Evolutionary conservation across 2,797 vertebrate genomes (phyloP).

Genomic region (Taenioides sp.): DNA sequence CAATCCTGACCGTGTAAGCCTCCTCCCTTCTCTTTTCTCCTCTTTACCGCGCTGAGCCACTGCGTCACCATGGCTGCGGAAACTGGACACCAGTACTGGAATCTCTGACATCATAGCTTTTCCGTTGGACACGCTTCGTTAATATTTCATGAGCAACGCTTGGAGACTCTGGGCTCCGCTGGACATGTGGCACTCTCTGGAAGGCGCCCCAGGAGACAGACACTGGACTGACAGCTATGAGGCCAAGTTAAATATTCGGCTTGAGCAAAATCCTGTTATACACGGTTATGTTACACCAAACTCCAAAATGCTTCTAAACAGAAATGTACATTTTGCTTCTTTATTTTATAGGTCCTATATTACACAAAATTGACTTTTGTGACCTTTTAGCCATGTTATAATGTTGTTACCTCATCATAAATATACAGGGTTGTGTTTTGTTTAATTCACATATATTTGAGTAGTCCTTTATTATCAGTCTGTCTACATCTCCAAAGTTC

Average conservation of each 20-base stretch:
- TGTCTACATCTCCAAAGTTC: too few species aligned
- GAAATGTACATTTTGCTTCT: slow-evolving; percentile 8
- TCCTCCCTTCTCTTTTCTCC: slow-evolving; percentile 8
- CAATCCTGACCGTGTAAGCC: slow-evolving; percentile 27
- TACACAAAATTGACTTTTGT: too few species aligned
- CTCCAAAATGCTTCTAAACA: too few species aligned
- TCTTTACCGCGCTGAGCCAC: slow-evolving; percentile 32
- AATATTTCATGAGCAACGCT: slow-evolving; percentile 74
- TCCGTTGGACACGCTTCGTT: slow-evolving; percentile 51
- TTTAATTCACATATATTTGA: too few species aligned
- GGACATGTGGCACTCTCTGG: slow-evolving; percentile 62
- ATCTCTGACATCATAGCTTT: slow-evolving; percentile 75
- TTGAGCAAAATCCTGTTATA: slow-evolving; percentile 5
- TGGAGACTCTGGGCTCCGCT: slow-evolving; percentile 52
- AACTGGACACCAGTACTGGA: slow-evolving; percentile 64
- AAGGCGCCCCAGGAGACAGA: slow-evolving; percentile 28
- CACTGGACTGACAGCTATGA: slow-evolving; percentile 30
- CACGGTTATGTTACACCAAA: too few species aligned
- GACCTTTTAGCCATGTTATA: too few species aligned
- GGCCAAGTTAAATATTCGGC: slow-evolving; percentile 22
- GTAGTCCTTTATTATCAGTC: too few species aligned
- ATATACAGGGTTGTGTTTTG: too few species aligned
- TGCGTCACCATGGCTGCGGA: slow-evolving; percentile 52
- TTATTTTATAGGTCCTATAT: too few species aligned
- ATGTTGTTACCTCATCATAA: too few species aligned